A percentile compares a stretch with the other conserved stretches of the same genome.
phyloP scores from a whole-genome alignment of 92 coral and sea anemone species.

The Zoanthus gigantus region DNA sequence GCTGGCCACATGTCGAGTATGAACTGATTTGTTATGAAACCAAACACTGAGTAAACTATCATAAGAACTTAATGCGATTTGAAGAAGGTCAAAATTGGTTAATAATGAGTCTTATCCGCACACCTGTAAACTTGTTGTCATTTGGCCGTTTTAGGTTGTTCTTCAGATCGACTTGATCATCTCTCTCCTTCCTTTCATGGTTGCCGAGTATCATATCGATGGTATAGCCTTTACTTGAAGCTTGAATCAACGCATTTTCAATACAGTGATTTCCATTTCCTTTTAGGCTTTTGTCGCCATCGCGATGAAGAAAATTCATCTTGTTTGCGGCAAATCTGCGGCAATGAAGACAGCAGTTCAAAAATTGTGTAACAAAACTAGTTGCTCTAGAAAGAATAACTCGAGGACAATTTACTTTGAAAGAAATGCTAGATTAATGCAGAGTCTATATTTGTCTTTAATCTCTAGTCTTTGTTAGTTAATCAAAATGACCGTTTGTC shows the following conservation, averaged over 20 bases:
- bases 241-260: slow-evolving; percentile 89
- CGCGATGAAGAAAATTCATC: slow-evolving; percentile 38
- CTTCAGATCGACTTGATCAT: slow-evolving; percentile 35
- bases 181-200: slow-evolving; percentile 62
- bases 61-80: slow-evolving; percentile 70
- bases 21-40: slow-evolving; percentile 51
- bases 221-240: slow-evolving; percentile 88
- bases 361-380: slow-evolving; percentile 20
- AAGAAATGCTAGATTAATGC: slow-evolving; percentile 83
- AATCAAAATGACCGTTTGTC: slow-evolving; percentile 98
- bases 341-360: slow-evolving; percentile 13
- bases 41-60: slow-evolving; percentile 72
- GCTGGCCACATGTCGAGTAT: slow-evolving; percentile 57
- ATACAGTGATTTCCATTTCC: slow-evolving; percentile 73
- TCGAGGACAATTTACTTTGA: slow-evolving; percentile 56
- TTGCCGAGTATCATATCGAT: slow-evolving; percentile 95
- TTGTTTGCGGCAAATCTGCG: slow-evolving; percentile 30
- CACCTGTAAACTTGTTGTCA: slow-evolving; percentile 34
- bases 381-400: slow-evolving; percentile 23
- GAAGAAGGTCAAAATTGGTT: slow-evolving; percentile 46
- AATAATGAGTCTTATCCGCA: slow-evolving; percentile 34
- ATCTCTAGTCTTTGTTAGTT: slow-evolving; percentile 88
- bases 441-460: slow-evolving; percentile 92
- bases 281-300: slow-evolving; percentile 29
- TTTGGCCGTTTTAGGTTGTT: slow-evolving; percentile 10